These are phyloP conservation scores for Tapirus terrestris DNA, from an alignment of 2,113 vertebrate genomes.

Conservation along the genomic window DNA sequence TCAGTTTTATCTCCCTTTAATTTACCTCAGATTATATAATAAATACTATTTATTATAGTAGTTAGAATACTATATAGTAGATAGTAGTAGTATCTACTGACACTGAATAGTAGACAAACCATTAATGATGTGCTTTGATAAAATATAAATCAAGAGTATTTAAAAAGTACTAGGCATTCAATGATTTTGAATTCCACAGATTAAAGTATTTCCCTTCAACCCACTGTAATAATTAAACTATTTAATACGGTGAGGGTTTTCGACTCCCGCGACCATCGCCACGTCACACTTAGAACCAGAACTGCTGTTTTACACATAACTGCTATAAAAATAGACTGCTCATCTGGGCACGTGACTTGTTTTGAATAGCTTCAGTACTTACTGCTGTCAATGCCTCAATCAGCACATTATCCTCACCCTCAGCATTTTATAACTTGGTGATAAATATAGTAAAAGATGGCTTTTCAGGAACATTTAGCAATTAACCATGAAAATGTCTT, in stretches of 20 bases:
- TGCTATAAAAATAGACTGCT: neutral
- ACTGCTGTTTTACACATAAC: neutral
- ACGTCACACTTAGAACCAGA: neutral
- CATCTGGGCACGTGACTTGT: neutral
- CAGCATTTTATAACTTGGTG: neutral
- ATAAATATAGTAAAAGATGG: neutral
- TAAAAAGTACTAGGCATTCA: neutral
- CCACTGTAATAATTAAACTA: neutral
- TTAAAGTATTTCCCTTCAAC: neutral
- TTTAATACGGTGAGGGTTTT: neutral
- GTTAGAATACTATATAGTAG: too few species aligned
- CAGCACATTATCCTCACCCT: neutral
- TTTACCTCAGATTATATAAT: neutral
- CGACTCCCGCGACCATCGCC: neutral
- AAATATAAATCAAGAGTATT: neutral
- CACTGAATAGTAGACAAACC: slow-evolving; percentile 16
- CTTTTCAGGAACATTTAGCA: slow-evolving; percentile 40
- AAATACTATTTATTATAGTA: neutral
- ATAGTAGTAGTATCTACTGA: too few species aligned
- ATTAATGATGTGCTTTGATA: neutral
- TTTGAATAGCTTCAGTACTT: slow-evolving; percentile 52
- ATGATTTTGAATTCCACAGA: neutral
- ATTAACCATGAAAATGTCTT: neutral
- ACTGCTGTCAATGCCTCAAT: slow-evolving; percentile 27
- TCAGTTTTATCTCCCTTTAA: neutral